Evolutionary conservation across 2,113 vertebrate genomes (phyloP), one percentile per base, ranked within the genome.

Genomic region (Chinchilla lanigera): DNA sequence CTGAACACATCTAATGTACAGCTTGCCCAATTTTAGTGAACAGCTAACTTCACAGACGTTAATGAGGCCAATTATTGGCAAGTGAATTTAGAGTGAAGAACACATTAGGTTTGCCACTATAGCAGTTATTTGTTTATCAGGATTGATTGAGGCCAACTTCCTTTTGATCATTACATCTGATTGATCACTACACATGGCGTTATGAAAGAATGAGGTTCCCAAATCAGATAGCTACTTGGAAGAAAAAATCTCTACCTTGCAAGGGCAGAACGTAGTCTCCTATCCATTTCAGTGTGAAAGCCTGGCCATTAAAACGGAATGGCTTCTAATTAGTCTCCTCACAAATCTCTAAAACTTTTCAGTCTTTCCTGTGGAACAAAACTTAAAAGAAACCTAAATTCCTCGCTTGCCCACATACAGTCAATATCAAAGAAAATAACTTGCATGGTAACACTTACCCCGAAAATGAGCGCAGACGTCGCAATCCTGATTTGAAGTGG

Each of bases 61-160:
- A 97, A 95, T 98, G 97, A 98, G 96, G 94, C 96, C 97, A 97
- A 92, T 97, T 98, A 98, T 98, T 95, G 96, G 97, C 97, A 97
- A 98, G 95, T 97, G 94, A 97, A 91, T 98, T 95, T 95, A 82
- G 98, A 96, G 96, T 97, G 97, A 97, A 85, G 56, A 93, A 91
- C 95, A 89, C 69, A 85, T 95, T 90, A 96, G 93, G 90, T 98
- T 98, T 98, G 97, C 96, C 67, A 87, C 90, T 92, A 65, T 14
- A 93, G 95, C 96, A 93, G 94, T 96, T 98, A 95, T 98, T 98
- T 97, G 92, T 97, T 97, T 97, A 96, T 93, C 33, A 73, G 73
- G 83, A 98, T 98, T 96, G 95, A 73, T 98, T 95, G 97, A 97
- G 94, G 96, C 97, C 95, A 98, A 88, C 93, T 98, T 88, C 73